phyloP scores from a whole-genome alignment of 1,140 invertebrate species.

The Popillia japonica region DNA sequence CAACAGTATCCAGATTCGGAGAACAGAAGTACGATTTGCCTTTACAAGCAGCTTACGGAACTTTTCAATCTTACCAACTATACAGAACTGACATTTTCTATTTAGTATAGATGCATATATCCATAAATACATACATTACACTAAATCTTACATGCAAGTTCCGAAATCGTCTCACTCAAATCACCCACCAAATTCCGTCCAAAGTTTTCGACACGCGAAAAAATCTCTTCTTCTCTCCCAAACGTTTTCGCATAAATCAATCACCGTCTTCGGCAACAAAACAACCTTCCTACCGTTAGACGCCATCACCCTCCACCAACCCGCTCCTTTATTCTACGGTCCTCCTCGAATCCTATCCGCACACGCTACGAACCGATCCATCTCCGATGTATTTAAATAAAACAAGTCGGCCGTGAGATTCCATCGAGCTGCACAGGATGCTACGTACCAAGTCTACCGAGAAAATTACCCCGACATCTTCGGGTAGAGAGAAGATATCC shows the following conservation, averaged over 20 bases:
- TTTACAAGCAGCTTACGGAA: too few relatives aligned
- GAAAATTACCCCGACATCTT: constrained; percentile 54
- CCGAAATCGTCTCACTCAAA: background rate
- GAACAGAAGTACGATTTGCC: too few relatives aligned
- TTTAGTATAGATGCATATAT: too few relatives aligned
- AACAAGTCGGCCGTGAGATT: constrained; percentile 56
- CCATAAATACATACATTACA: too few relatives aligned
- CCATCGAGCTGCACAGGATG: constrained; percentile 46
- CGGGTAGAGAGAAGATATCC: constrained; percentile 40
- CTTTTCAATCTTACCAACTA: too few relatives aligned
- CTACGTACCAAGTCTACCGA: constrained; percentile 52
- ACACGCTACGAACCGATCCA: constrained; percentile 47
- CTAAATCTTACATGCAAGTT: too few relatives aligned
- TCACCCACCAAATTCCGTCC: background rate
- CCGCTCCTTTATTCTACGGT: background rate
- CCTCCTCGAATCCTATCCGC: background rate
- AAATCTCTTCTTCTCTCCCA: background rate
- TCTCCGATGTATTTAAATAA: constrained; percentile 56
- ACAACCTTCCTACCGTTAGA: constrained; percentile 34
- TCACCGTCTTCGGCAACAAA: constrained; percentile 46
- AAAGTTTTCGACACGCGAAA: background rate
- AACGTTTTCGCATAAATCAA: constrained; percentile 50
- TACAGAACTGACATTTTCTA: too few relatives aligned
- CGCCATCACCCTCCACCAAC: background rate
- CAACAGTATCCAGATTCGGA: too few relatives aligned